Evolutionary conservation across 2,797 vertebrate species (phyloP).

Genomic region (Pithecia hirsuta): DNA sequence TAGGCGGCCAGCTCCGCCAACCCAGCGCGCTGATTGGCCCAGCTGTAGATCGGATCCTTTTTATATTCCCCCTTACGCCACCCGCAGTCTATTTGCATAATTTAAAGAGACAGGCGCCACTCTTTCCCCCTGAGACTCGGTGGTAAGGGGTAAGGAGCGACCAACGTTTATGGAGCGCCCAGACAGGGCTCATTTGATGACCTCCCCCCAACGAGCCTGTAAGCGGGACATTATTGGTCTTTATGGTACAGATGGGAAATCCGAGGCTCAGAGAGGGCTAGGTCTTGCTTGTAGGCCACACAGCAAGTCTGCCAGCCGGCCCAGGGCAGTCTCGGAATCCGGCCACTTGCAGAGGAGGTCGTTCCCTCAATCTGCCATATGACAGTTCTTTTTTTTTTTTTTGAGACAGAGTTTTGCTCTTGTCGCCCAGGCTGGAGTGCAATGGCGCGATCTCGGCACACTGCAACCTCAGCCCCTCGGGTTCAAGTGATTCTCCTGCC

Average conservation of each 20-base stretch:
- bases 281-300: background rate
- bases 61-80: background rate
- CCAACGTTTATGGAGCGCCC: background rate
- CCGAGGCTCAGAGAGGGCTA: background rate
- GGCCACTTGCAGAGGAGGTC: background rate
- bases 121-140: background rate
- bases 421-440: too few species aligned
- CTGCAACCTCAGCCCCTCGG: too few species aligned
- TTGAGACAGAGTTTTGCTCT: too few species aligned
- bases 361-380: background rate
- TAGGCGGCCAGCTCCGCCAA: background rate
- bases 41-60: background rate
- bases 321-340: background rate
- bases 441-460: too few species aligned
- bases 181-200: background rate
- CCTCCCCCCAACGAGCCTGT: background rate
- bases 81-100: constrained; percentile 64
- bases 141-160: background rate
- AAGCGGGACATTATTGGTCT: background rate
- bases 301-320: background rate
- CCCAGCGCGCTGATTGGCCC: background rate
- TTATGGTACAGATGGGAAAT: background rate
- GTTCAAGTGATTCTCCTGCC: too few species aligned
- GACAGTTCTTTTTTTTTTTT: background rate
- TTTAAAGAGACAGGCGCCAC: constrained; percentile 63